Evolutionary conservation across 2,888 invertebrate species (phyloP), one percentile per base, ranked within the genome.

Genomic region (Erannis defoliaria): DNA sequence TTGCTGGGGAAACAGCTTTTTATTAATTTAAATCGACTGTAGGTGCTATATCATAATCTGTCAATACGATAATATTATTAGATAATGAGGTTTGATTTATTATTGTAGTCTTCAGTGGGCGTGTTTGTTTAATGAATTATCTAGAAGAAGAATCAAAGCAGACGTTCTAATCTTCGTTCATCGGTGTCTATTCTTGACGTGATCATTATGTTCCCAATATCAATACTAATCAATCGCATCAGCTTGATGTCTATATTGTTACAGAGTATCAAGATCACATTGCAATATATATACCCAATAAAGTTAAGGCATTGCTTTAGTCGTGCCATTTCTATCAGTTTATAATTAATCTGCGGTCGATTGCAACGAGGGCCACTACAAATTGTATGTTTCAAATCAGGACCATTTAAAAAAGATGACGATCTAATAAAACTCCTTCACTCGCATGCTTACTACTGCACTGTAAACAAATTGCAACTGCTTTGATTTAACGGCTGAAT

Each of bases 21-120:
- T 45, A 55, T 58, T 62, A 31, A 53, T 62, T 49, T 53, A 54
- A 58, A 55, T 59, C 45, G 62, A 54, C 9, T 55, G 45, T 4
- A 48, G 37, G 62, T 51, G 18, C 6, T 46, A 46, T 46, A 42
- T 56, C 46, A 51, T 48, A 35, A 35, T 35, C 29, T 33, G 42
- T 38, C 42, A 37, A 19, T 35, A 40, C 42, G 8, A 6, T 26
- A 26, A 6, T 59, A 29, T 49, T 26, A 50, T 51, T 18, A 18
- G 18, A 16, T 53, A 46, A 37, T 10, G 37, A 45, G 14, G 9
- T 10, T 26, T 42, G 59, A 59, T 54, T 31, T 54, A 54, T 59
- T 12, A 10, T 12, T 6, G n/a, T 35, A 53, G 12, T 14, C 12
- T 18, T 26, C 16, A 23, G 59, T 55, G 55, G 60, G 55, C 19